These are phyloP conservation scores for Smutsia gigantea DNA, from an alignment of 2,797 vertebrate genomes.

Conservation along the genomic window DNA sequence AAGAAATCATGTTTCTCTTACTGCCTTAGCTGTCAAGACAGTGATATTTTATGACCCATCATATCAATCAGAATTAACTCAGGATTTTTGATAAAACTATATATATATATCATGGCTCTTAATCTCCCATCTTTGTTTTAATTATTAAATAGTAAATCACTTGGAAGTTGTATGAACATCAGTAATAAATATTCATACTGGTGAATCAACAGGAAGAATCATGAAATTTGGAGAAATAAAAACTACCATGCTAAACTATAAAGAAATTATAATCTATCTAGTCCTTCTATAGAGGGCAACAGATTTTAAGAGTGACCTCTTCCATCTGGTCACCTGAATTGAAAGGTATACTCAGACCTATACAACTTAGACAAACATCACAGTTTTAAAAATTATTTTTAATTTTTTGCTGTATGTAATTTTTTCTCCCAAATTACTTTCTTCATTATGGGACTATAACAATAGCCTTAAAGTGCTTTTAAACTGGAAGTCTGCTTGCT, in stretches of 20 bases:
- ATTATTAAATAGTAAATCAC: slow-evolving; percentile 46
- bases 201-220: neutral
- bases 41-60: neutral
- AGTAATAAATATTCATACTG: slow-evolving; percentile 26
- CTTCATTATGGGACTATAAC: slow-evolving; percentile 36
- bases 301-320: neutral
- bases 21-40: neutral
- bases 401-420: neutral
- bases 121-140: slow-evolving; percentile 45
- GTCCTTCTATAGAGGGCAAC: neutral
- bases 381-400: neutral
- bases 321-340: neutral
- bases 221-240: neutral
- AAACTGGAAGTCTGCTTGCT: slow-evolving; percentile 55
- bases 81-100: slow-evolving; percentile 17
- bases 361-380: neutral
- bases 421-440: neutral
- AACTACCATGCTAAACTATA: neutral
- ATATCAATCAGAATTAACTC: neutral
- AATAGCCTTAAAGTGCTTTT: neutral
- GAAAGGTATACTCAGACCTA: neutral
- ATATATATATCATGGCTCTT: neutral
- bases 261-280: neutral
- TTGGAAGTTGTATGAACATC: neutral
- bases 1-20: neutral